These are phyloP conservation scores for Porites australiensis DNA, from an alignment of 64 coral and sea anemone species.

Conservation along the genomic window DNA sequence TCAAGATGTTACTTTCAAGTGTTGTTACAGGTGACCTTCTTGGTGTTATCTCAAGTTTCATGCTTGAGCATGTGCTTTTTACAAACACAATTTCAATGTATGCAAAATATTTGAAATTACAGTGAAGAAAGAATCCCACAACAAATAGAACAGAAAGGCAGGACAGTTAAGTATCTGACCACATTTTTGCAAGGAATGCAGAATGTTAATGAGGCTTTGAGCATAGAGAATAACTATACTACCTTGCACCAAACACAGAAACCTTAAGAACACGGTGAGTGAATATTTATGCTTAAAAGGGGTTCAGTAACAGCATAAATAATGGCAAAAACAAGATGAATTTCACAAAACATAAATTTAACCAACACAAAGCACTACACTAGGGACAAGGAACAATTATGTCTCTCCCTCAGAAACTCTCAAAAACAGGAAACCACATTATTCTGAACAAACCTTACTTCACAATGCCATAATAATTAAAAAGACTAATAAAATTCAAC, in stretches of 20 bases:
- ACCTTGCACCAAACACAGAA: too few relatives aligned
- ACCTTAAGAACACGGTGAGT: too few relatives aligned
- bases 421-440: constrained; percentile 24
- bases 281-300: too few relatives aligned
- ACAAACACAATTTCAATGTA: not conserved
- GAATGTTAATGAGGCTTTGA: not conserved
- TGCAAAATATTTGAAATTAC: constrained; percentile 31
- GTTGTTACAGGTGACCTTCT: not conserved
- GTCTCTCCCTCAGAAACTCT: not conserved
- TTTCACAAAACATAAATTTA: not conserved
- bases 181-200: not conserved
- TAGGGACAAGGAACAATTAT: not conserved
- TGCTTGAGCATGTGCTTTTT: not conserved
- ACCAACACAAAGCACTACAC: not conserved
- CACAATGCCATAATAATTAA: not conserved
- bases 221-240: not conserved
- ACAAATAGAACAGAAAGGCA: not conserved
- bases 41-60: not conserved
- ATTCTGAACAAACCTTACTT: not conserved
- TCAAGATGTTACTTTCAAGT: too few relatives aligned
- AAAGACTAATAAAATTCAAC: constrained; percentile 13
- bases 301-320: too few relatives aligned
- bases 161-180: not conserved
- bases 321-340: not conserved
- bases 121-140: not conserved